Evolutionary conservation across 2,797 vertebrate species (phyloP), one percentile per base, ranked within the genome.

Genomic region (Cuculus canorus): DNA sequence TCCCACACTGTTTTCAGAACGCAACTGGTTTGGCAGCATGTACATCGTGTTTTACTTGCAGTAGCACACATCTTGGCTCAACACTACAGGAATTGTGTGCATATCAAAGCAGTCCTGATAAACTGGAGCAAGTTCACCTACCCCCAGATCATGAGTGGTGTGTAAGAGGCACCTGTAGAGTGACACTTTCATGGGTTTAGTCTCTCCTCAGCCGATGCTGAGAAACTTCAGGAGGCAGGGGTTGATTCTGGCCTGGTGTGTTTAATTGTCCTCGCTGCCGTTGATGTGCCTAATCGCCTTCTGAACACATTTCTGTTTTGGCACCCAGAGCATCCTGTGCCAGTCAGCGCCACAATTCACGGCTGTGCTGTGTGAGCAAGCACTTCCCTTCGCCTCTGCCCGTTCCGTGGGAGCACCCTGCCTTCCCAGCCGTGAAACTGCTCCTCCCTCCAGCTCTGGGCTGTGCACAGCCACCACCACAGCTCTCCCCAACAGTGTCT

Each of bases 61-160:
- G 24, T 6, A 71, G 65, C 70, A 48, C 12, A 1, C 5, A 25
- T 4, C 24, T 33, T 85, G 69, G 65, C 76, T 90, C 68, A 82
- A 23, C 52, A 13, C 59, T 25, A 39, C 60, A 79, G 79, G 23
- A 89, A 28, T 3, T 21, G 21, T 48, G 64, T 8, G 30, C n/a
- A n/a, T 16, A 35, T 11, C 25, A 65, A 71, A 79, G 32, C 30
- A 69, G 43, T 2, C 17, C 47, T 45, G 43, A 65, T 25, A 52
- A 66, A 65, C 17, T 56, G 71, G 30, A 91, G 45, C 33, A 41
- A 41, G 32, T 24, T 83, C 61, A 56, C 35, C 57, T 66, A 11
- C 18, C 48, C 27, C 72, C 37, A 60, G 81, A 32, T 37, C 33
- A 54, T 0, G 7, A 72, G 18, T 0, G 1, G 45, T 2, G 0